Base-by-base conservation (phyloP, 2,797 vertebrate genomes). In the Scolopax bukidnonensis region DNA sequence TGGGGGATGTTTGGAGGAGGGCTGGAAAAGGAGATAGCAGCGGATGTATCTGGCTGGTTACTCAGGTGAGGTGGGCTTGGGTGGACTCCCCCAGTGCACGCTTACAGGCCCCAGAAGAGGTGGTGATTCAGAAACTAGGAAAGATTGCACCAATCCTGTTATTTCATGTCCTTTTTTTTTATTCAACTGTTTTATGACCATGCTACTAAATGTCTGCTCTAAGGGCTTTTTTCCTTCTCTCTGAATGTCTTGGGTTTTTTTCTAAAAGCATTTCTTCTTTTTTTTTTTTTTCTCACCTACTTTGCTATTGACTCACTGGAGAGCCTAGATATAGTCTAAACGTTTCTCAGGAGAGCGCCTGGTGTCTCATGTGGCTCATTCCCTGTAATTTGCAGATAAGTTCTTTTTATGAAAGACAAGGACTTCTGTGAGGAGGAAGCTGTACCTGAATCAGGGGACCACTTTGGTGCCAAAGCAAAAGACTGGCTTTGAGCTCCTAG, bases 291-390 rank as follows among this genome's bases (percentile, higher is more conserved):
- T 65, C 87, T 96, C 89, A 87, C 84, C 77, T 84, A 74, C 83
- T 95, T 96, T 84, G 71, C 77, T 94, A 87, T 85, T 91, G 93
- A 95, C 76, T 96, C 89, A 76, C 77, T 76, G 65, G 83, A 95
- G 88, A 92, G 59, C 68, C 87, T 40, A 59, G 86, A 96, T 86
- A 93, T 85, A 93, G 84, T 85, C 80, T 93, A 68, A 96, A 92
- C 0, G 1, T 90, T 92, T 94, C 94, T 95, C 94, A 67, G 90
- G 96, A 93, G 94, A 92, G 51, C 3, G 25, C 71, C 41, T 71
- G 40, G 17, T 90, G 81, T 90, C 77, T 89, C 93, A 91, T 1
- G 18, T 78, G 76, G 51, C 77, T 92, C 4, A 0, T 93, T 96
- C 89, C 75, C 38, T 1, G 5, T 89, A 81, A 67, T 68, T 95